Base-by-base conservation (phyloP, 2,113 vertebrate genomes). In the Rhadina sibilatrix region DNA sequence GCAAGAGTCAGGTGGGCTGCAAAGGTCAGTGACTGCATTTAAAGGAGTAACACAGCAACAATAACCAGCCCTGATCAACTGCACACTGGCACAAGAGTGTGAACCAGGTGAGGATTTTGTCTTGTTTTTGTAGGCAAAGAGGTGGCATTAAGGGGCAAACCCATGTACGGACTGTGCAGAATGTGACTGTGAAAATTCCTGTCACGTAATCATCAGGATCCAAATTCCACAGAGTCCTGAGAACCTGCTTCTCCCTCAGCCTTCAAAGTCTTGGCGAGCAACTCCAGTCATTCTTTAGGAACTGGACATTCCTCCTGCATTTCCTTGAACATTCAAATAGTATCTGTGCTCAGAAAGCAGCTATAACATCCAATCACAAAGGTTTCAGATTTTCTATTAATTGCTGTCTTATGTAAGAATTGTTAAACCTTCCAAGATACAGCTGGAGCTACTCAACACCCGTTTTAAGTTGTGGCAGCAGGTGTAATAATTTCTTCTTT, bases 211-310 rank as follows among this genome's bases (percentile, higher is more conserved):
- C 17, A 40, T 17, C 33, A 24, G 27, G 27, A 93, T 20, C 8
- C 6, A 1, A 68, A 80, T 61, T 71, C 56, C 69, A 63, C 9
- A 74, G 46, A 25, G 11, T 52, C 84, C 74, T 22, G 27, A 74
- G 69, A 91, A 89, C 60, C 35, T 77, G 49, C 42, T 79, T 59
- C 54, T n/a, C 83, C 87, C 28, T 54, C 44, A 72, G 27, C 61
- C 61, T 83, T 72, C 68, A 54, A 61, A 65, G 56, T 35, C 69
- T 54, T 0, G 0, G 56, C 0, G 0, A 75, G 56, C 68, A 87
- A 8, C 33, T 84, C 50, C 47, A 78, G 47, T 38, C 47, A 24
- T 22, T 27, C 42, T 52, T 50, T 33, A 54, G 47, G 42, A 59
- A 56, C 15, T 52, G 74, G 38, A 60, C 56, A 56, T 49, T 82